Percentiles rank a stretch among this genome's conserved stretches.
Conservation (phyloP, 2,888 invertebrate genomes). For the Cactoblastis cactorum region DNA sequence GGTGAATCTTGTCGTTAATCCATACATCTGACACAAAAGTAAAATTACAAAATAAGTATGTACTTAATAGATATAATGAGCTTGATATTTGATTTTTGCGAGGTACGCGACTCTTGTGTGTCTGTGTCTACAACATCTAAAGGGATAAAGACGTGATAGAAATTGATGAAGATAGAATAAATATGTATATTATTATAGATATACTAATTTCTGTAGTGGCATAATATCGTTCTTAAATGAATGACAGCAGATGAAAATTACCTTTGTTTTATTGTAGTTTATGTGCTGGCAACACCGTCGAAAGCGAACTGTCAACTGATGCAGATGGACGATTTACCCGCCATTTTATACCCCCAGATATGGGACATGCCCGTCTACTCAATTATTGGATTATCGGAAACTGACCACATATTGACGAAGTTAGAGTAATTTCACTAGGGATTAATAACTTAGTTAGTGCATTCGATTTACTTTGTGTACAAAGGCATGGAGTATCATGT, state of each 20-base stretch:
- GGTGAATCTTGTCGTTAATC: constrained; percentile 44
- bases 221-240: not conserved
- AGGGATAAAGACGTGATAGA: too few species aligned
- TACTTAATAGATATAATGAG: too few species aligned
- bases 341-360: constrained; percentile 55
- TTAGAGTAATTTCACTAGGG: constrained; percentile 42
- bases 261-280: constrained; percentile 29
- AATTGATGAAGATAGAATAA: too few species aligned
- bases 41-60: not conserved
- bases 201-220: too few species aligned
- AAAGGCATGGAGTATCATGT: not conserved
- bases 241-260: constrained; percentile 20
- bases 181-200: too few species aligned
- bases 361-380: constrained; percentile 41
- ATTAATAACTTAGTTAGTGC: constrained; percentile 65
- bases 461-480: constrained; percentile 34
- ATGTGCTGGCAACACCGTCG: constrained; percentile 47
- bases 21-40: constrained; percentile 43
- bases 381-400: constrained; percentile 70
- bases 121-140: too few species aligned
- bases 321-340: constrained; percentile 35
- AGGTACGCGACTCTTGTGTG: too few species aligned
- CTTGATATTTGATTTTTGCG: too few species aligned
- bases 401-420: constrained; percentile 63
- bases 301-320: constrained; percentile 55